These are phyloP conservation scores for Formica aserva DNA, from an alignment of 2,888 invertebrate species.

Conservation along the genomic window DNA sequence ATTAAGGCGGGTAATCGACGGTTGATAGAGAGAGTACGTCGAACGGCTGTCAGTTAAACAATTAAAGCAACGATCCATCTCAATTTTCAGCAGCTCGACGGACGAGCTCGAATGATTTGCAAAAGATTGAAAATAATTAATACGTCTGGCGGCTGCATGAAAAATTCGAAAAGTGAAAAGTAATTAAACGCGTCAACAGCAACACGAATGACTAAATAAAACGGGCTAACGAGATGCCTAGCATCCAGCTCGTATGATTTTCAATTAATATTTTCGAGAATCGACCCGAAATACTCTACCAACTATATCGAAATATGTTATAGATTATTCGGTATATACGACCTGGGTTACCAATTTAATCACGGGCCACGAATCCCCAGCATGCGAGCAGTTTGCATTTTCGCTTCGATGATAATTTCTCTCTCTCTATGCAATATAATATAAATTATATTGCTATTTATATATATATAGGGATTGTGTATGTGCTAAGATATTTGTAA, in stretches of 20 bases:
- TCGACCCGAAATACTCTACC: not conserved
- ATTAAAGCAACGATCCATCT: slow-evolving; percentile 15
- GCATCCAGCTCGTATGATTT: not conserved
- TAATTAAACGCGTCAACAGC: slow-evolving; percentile 6
- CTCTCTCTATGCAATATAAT: not conserved
- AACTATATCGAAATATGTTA: slow-evolving; percentile 13
- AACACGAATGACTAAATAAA: slow-evolving; percentile 27
- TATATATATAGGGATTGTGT: not conserved
- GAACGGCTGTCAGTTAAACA: slow-evolving; percentile 10
- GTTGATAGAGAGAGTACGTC: no score
- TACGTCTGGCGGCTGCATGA: slow-evolving; percentile 33
- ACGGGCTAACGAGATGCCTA: slow-evolving; percentile 16
- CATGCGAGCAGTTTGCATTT: slow-evolving; percentile 20
- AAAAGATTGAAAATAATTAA: slow-evolving; percentile 40
- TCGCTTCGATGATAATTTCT: slow-evolving; percentile 19
- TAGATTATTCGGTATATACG: slow-evolving; percentile 38
- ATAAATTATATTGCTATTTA: slow-evolving; percentile 16
- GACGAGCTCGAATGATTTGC: slow-evolving; percentile 14
- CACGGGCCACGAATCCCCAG: slow-evolving; percentile 8
- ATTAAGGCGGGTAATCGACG: not conserved
- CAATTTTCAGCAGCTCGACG: slow-evolving; percentile 16
- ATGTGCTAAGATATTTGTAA: not conserved
- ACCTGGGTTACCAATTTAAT: slow-evolving; percentile 32
- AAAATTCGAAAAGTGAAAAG: slow-evolving; percentile 38
- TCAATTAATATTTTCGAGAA: slow-evolving; percentile 44